A percentile compares a stretch with the other conserved stretches of the same genome.
Evolutionary conservation across 64 coral and sea anemone genomes (phyloP).

Genomic region (Catalaphyllia jardinei): DNA sequence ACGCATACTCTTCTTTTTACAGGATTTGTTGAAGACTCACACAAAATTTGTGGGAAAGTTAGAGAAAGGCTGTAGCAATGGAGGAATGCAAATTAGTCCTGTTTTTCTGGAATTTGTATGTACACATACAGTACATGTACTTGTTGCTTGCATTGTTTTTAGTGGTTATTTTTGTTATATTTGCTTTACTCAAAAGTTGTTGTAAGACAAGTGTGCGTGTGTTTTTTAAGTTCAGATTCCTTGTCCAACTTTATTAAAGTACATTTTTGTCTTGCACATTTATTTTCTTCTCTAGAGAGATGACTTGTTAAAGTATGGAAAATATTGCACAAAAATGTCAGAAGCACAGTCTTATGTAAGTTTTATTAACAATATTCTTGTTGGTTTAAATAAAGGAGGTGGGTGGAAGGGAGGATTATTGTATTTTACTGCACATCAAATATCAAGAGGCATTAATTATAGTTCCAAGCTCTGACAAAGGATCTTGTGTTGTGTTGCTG

Average conservation of each 20-base stretch:
- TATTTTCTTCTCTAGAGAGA: constrained; percentile 52
- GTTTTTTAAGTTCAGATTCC: neutral
- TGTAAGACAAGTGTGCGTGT: neutral
- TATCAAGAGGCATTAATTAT: no score
- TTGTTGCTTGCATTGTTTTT: neutral
- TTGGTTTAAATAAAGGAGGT: no score
- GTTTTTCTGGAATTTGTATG: constrained; percentile 88
- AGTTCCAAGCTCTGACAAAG: no score
- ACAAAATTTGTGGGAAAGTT: constrained; percentile 76
- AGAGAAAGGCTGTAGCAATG: constrained; percentile 54
- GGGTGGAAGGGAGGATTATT: no score
- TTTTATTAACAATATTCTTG: neutral
- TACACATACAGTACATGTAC: neutral
- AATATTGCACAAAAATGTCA: constrained; percentile 94
- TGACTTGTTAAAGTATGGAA: constrained; percentile 91
- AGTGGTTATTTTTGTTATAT: neutral
- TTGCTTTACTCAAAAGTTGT: neutral
- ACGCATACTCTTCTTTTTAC: neutral
- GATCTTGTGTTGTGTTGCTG: no score
- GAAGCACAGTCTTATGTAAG: constrained; percentile 82
- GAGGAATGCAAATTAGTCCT: constrained; percentile 57
- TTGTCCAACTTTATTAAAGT: neutral
- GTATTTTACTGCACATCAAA: no score
- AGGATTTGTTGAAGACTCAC: constrained; percentile 79
- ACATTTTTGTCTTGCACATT: no score